Evolutionary conservation across 1,140 invertebrate species (phyloP).

Genomic region (Pissodes strobi): DNA sequence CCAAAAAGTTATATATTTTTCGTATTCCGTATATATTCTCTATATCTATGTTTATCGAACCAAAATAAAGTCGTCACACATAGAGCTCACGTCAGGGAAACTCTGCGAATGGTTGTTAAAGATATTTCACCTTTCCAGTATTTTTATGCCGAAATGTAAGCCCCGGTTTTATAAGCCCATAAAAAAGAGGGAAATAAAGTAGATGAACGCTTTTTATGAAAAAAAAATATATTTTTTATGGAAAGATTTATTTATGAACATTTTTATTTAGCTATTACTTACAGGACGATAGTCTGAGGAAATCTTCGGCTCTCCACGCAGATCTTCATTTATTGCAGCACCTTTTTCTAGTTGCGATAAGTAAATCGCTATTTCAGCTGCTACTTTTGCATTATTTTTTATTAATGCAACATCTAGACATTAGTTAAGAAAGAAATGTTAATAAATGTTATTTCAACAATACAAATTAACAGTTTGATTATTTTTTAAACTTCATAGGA

Average conservation of each 20-base stretch:
- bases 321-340: background rate
- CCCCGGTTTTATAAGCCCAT: too few species aligned
- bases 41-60: too few species aligned
- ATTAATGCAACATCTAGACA: constrained; percentile 84
- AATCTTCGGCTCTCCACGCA: background rate
- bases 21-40: too few species aligned
- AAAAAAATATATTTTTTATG: background rate
- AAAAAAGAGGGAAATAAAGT: too few species aligned
- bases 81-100: too few species aligned
- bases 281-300: constrained; percentile 12
- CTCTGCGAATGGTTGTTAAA: background rate
- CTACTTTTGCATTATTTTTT: constrained; percentile 88
- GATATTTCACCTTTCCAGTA: background rate
- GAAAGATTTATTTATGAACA: background rate
- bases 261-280: constrained; percentile 15
- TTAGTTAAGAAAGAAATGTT: constrained; percentile 8
- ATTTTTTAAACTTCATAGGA: too few species aligned
- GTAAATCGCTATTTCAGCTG: constrained; percentile 78
- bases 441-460: background rate
- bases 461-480: background rate
- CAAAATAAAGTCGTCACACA: too few species aligned
- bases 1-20: too few species aligned
- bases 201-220: too few species aligned
- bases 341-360: constrained; percentile 31
- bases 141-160: too few species aligned